These are phyloP conservation scores for Phoebastria nigripes DNA, from an alignment of 2,797 vertebrate genomes.

Conservation along the genomic window DNA sequence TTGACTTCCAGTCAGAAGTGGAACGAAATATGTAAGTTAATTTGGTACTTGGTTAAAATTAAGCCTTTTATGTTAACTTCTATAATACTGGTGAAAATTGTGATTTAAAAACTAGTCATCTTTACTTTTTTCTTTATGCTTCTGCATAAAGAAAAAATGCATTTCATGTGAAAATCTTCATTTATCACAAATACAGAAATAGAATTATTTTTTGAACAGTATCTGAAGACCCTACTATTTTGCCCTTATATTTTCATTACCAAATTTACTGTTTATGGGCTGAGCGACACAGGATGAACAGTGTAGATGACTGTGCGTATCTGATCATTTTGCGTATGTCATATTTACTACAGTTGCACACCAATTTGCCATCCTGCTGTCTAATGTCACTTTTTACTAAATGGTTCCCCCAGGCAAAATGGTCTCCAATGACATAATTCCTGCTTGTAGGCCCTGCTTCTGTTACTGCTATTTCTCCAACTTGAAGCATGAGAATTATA, in stretches of 20 bases:
- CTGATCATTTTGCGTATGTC: not conserved
- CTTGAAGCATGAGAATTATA: not conserved
- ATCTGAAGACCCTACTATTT: not conserved
- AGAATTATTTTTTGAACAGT: not conserved
- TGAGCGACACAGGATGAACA: not conserved
- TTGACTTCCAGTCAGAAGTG: conserved; percentile 86
- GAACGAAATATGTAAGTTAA: conserved; percentile 93
- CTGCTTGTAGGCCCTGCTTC: not conserved
- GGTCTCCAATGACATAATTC: not conserved
- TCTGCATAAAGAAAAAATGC: not conserved
- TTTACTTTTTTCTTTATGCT: not conserved
- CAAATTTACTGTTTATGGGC: not conserved
- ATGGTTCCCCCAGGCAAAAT: not conserved
- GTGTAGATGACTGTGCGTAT: not conserved
- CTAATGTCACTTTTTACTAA: not conserved
- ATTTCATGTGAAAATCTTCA: not conserved
- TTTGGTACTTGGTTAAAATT: not conserved
- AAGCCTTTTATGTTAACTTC: not conserved
- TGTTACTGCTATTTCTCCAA: not conserved
- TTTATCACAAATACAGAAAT: not conserved
- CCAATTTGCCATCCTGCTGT: not conserved
- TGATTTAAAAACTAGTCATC: not conserved
- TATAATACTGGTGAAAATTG: not conserved
- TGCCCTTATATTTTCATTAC: not conserved
- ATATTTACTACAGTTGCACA: not conserved